Evolutionary conservation across 2,888 invertebrate species (phyloP).

Genomic region (Parascotia fuliginaria): DNA sequence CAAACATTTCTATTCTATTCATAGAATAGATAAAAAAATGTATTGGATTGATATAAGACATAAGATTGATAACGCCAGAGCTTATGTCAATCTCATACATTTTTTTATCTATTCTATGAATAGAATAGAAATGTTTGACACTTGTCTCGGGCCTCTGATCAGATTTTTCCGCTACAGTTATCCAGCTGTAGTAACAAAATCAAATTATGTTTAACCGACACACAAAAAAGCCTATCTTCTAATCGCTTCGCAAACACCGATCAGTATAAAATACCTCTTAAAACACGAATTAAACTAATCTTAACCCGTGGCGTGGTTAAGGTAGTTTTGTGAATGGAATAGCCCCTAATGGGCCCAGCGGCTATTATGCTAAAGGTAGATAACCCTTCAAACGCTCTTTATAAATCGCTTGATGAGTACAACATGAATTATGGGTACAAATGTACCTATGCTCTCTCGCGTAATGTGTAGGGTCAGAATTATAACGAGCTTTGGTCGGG

Average conservation of each 20-base stretch:
- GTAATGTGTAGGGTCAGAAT: neutral
- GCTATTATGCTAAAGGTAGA: slow-evolving; percentile 57
- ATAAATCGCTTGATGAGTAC: slow-evolving; percentile 31
- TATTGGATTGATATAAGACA: no score
- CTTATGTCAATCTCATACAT: no score
- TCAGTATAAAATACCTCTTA: slow-evolving; percentile 41
- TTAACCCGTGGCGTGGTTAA: slow-evolving; percentile 62
- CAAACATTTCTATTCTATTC: no score
- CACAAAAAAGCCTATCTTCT: neutral
- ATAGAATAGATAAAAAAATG: no score
- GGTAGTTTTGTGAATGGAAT: slow-evolving; percentile 78
- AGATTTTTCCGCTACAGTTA: no score
- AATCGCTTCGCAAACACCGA: neutral
- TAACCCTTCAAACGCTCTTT: slow-evolving; percentile 47
- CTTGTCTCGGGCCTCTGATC: no score
- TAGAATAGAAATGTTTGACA: no score
- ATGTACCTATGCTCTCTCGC: slow-evolving; percentile 12
- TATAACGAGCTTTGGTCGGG: neutral
- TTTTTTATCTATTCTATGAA: no score
- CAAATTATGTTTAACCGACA: neutral
- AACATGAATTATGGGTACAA: slow-evolving; percentile 24
- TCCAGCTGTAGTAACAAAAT: no score
- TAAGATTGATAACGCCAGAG: no score
- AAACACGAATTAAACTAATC: slow-evolving; percentile 54
- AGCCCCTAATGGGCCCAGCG: slow-evolving; percentile 69